These are phyloP conservation scores for Cheilinus undulatus DNA, from an alignment of 2,113 vertebrate genomes.

Conservation along the genomic window DNA sequence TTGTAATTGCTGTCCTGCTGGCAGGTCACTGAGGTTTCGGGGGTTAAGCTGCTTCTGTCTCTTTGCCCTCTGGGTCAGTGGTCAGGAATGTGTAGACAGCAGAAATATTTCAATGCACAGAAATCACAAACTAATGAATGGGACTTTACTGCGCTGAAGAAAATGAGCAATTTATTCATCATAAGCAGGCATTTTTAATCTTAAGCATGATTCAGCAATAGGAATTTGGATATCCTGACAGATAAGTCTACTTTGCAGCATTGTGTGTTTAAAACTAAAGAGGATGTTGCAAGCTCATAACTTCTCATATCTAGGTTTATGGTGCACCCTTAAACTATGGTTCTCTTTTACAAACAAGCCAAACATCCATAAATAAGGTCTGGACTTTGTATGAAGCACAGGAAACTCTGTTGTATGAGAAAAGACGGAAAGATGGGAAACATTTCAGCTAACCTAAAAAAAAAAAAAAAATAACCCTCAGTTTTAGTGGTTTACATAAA, in stretches of 20 bases:
- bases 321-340: background rate
- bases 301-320: constrained; percentile 49
- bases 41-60: constrained; percentile 53
- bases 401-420: too few species aligned
- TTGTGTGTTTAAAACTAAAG: constrained; percentile 32
- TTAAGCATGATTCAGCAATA: too few species aligned
- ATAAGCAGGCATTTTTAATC: too few species aligned
- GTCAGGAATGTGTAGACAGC: constrained; percentile 61
- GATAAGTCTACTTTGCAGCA: too few species aligned
- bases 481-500: background rate
- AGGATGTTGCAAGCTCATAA: constrained; percentile 49
- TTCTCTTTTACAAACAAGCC: constrained; percentile 15
- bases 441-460: too few species aligned
- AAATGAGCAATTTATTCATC: background rate
- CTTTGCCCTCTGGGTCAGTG: constrained; percentile 38
- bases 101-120: constrained; percentile 33
- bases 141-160: background rate
- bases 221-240: too few species aligned
- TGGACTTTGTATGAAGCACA: background rate
- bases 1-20: constrained; percentile 28
- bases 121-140: constrained; percentile 17
- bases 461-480: too few species aligned
- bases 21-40: constrained; percentile 33
- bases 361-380: background rate
- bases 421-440: background rate